Conservation (phyloP, 2,113 vertebrate species). For the Ceyx melanurus region DNA sequence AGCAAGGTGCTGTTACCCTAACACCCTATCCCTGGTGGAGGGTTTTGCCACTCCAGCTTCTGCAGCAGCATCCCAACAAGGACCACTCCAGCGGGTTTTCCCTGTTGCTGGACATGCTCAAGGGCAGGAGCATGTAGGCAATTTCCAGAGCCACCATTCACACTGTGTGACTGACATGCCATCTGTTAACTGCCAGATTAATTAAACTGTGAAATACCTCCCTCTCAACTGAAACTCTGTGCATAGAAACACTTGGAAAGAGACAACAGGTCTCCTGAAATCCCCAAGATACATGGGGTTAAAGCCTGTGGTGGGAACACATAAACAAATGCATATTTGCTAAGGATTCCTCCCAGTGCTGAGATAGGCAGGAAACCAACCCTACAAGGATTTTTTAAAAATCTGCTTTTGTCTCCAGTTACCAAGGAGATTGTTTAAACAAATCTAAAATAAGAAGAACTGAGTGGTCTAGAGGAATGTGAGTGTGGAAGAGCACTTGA, state of each 20-base stretch:
- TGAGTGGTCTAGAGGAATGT: constrained; percentile 16
- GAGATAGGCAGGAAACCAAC: constrained; percentile 61
- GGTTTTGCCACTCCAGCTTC: background rate
- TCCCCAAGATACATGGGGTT: background rate
- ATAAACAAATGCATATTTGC: background rate
- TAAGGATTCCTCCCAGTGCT: background rate
- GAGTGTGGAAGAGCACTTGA: constrained; percentile 65
- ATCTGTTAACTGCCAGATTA: background rate
- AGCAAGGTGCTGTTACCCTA: background rate
- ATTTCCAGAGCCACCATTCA: background rate
- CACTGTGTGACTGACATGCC: fast-evolving
- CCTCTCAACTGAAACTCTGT: background rate
- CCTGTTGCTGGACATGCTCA: background rate
- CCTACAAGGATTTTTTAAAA: constrained; percentile 2
- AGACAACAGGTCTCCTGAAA: background rate
- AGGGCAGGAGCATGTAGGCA: fast-evolving
- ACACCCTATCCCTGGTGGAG: background rate
- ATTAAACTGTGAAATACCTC: fast-evolving
- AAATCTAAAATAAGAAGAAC: constrained; percentile 76
- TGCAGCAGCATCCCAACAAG: background rate
- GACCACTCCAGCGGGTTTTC: background rate
- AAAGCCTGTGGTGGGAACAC: background rate
- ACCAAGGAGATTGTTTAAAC: constrained; percentile 77
- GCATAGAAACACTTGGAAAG: background rate
- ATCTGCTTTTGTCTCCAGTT: constrained; percentile 69